Conservation (phyloP, 37 sponge, comb jelly and placozoan genomes). For the Theonella swinhoei region DNA sequence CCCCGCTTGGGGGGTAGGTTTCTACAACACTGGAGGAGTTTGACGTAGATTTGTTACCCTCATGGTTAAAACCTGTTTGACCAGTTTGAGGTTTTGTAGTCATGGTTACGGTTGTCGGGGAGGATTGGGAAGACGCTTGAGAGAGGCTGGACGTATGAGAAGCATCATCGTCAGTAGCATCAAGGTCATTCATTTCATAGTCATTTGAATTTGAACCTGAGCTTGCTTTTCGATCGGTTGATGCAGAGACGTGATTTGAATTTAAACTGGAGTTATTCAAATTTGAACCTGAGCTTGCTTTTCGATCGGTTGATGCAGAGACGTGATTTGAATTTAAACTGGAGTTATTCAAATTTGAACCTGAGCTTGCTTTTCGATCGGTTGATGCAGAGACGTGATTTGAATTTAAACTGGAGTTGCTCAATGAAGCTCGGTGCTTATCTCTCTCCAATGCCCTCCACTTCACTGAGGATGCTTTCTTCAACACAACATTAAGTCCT, state of each 20-base stretch:
- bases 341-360: not conserved
- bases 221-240: no score
- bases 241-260: no score
- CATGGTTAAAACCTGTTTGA: not conserved
- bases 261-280: not conserved
- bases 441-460: not conserved
- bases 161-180: not conserved
- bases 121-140: not conserved
- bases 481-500: not conserved
- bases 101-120: not conserved
- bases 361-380: no score
- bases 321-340: not conserved
- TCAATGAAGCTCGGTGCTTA: not conserved
- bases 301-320: no score
- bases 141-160: no score
- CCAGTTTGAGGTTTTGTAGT: no score
- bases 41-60: not conserved
- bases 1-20: not conserved
- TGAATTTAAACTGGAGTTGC: not conserved
- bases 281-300: no score
- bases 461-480: not conserved
- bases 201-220: no score
- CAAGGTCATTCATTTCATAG: not conserved
- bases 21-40: not conserved
- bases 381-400: not conserved